Evolutionary conservation across 2,797 vertebrate genomes (phyloP), one percentile per base, ranked within the genome.

Genomic region (Acrossocheilus wenchowensis): DNA sequence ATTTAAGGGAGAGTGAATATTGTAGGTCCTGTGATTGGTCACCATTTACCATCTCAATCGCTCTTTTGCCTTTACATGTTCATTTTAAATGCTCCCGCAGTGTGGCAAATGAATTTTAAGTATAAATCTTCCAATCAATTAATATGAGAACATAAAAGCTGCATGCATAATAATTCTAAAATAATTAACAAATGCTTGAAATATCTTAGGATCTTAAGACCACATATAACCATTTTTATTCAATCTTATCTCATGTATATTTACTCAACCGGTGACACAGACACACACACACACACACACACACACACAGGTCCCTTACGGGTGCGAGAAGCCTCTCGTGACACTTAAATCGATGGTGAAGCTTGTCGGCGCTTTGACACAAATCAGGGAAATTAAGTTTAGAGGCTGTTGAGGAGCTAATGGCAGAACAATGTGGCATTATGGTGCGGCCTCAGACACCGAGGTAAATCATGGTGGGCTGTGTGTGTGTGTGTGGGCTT

Each of bases 311-410:
- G 50, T 62, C 43, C 57, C 45, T 52, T 81, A 52, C 30, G 39
- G 7, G 23, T 78, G 60, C 78, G 78, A 83, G 52, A 30, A 77
- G 68, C 72, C 64, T 88, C 83, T 64, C 41, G 43, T 78, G 85
- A 81, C 84, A 86, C 80, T 77, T 50, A 62, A 92, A 92, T 91
- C 90, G 75, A 90, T 91, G 88, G 75, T 23, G 26, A 87, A 69
- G 83, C 85, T 87, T 88, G 84, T 81, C 84, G 77, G 80, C 34
- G 50, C 90, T 85, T 82, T 83, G 83, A 82, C 87, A 91, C 90
- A 90, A 91, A 92, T 92, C 91, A 92, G 72, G 85, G 83, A 89
- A 89, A 91, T 90, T 88, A 91, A 89, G 86, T 92, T 92, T 85
- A 87, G 89, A 89, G 90, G 84, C 89, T 83, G 89, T 89, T 89